These are phyloP conservation scores for Nyctibius bracteatus DNA, from an alignment of 2,113 vertebrate species.

Conservation along the genomic window DNA sequence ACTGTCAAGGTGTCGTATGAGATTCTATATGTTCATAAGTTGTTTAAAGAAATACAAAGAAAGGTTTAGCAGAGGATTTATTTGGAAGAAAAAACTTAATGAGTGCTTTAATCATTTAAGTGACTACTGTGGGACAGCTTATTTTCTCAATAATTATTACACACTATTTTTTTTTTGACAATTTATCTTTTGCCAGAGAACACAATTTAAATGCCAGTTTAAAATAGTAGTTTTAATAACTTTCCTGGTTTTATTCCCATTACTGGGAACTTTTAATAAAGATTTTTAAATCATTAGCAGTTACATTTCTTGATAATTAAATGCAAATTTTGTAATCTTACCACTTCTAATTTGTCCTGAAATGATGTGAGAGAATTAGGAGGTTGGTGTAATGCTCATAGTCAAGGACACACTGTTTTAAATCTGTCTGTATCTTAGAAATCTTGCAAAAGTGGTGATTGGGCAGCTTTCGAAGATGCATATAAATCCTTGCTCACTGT, in stretches of 20 bases:
- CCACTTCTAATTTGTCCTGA: conserved; percentile 47
- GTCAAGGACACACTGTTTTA: conserved; percentile 42
- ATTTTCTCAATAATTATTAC: conserved; percentile 58
- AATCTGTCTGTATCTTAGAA: conserved; percentile 34
- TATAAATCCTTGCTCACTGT: conserved; percentile 49
- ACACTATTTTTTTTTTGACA: conserved; percentile 31
- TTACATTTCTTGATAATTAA: conserved; percentile 66
- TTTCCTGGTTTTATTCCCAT: conserved; percentile 3
- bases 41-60: background rate
- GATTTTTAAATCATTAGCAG: conserved; percentile 41
- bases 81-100: background rate
- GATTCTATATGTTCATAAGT: background rate
- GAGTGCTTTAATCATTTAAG: conserved; percentile 35
- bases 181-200: conserved; percentile 52
- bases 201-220: conserved; percentile 62
- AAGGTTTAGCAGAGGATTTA: background rate
- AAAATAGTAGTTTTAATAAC: conserved; percentile 63
- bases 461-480: conserved; percentile 40
- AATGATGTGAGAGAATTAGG: conserved; percentile 25
- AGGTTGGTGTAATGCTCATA: conserved; percentile 27
- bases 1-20: background rate
- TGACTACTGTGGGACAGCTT: conserved; percentile 1
- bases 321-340: conserved; percentile 55
- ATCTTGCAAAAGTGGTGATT: conserved; percentile 43
- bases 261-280: conserved; percentile 46